These are phyloP conservation scores for Onychorhynchus coronatus DNA, from an alignment of 2,113 vertebrate species.

Conservation along the genomic window DNA sequence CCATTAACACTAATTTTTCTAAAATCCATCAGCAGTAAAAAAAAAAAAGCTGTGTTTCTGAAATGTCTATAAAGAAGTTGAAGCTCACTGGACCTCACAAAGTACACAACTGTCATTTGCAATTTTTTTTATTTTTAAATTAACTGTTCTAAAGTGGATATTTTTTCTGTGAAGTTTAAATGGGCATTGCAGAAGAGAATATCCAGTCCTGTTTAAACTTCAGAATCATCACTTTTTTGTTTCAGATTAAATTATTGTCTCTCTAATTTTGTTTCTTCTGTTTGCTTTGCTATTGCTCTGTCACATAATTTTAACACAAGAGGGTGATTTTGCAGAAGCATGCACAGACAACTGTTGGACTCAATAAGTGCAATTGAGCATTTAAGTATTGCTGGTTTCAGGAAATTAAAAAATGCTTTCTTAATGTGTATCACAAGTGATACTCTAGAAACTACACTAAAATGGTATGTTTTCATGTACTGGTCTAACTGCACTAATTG, in stretches of 20 bases:
- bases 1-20: background rate
- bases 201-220: constrained; percentile 13
- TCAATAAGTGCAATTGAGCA: background rate
- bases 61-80: constrained; percentile 4
- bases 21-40: background rate
- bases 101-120: background rate
- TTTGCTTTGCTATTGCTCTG: constrained; percentile 34
- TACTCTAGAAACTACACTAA: constrained; percentile 55
- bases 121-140: background rate
- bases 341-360: background rate
- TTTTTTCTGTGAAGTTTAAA: constrained; percentile 10
- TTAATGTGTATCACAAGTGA: constrained; percentile 66
- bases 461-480: constrained; percentile 56
- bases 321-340: constrained; percentile 20
- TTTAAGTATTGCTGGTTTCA: constrained; percentile 1
- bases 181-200: background rate
- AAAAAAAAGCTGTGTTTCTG: background rate
- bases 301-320: background rate
- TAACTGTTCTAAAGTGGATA: background rate
- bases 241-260: constrained; percentile 17
- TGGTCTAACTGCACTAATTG: constrained; percentile 68
- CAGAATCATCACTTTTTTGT: background rate
- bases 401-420: constrained; percentile 7
- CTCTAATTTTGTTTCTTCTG: constrained; percentile 38
- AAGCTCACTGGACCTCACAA: background rate